Evolutionary conservation across 2,797 vertebrate species (phyloP), one percentile per base, ranked within the genome.

Genomic region (Crocidura indochinensis): DNA sequence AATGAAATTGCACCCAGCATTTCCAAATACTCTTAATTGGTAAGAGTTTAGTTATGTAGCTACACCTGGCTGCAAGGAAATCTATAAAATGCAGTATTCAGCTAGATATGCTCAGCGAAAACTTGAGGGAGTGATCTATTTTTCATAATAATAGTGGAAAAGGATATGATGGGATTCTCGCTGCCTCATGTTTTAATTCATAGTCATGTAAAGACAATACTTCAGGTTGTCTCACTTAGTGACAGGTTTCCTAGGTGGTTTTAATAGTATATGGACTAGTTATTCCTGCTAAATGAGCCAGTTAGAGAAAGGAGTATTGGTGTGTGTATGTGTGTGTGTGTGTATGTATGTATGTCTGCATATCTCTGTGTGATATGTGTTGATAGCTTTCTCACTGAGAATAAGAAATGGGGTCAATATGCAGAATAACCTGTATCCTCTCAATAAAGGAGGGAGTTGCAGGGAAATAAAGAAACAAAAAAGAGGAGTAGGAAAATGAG

Each of bases 401-500:
- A 72, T 65, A 49, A 22, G 38, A 80, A 78, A 78, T 10, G 47
- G 31, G 62, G 11, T 12, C 12, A 85, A 1, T 62, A 51, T 75
- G 26, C 27, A 62, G 56, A 46, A 38, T 72, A n/a, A 0, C 44
- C 65, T 71, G 1, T n/a, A 47, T 65, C 80, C 62, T 47, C 38
- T 82, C 38, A 80, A n/a, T 73, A 86, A 87, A 84, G 24, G 24
- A 67, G 9, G 29, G 78, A 87, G 10, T 44, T 31, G 4, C 9
- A 84, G 56, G 29, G 9, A 84, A 84, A 72, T 51, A 84, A 91
- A 77, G 24, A 26, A 87, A 84, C n/a, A 71, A 51, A n/a, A 69
- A 1, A 76, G 17, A 72, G 80, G 76, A 83, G 17, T 22, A 84
- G 89, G 86, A 76, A 67, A 74, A 69, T 65, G 6, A 51, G 7